Evolutionary conservation across 2,888 invertebrate genomes (phyloP).

Genomic region (Halocaridina rubra): DNA sequence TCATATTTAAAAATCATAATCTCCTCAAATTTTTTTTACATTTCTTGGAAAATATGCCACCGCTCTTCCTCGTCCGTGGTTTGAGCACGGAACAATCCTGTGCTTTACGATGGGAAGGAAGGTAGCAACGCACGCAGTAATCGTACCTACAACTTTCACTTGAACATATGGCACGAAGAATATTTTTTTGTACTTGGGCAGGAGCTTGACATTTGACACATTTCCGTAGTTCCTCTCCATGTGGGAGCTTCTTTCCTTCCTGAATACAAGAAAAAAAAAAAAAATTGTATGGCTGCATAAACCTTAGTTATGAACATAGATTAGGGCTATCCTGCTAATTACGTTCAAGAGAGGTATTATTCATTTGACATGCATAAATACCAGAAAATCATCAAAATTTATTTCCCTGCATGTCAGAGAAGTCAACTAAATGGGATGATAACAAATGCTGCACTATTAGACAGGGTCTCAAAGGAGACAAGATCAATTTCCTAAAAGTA

Average conservation of each 20-base stretch:
- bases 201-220: slow-evolving; percentile 41
- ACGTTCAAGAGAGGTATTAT: no score
- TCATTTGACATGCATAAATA: no score
- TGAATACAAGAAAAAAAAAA: neutral
- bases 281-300: no score
- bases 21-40: slow-evolving; percentile 40
- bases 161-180: slow-evolving; percentile 31
- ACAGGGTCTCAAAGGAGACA: no score
- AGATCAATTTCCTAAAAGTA: no score
- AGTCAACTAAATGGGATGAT: no score
- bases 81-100: slow-evolving; percentile 37
- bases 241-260: slow-evolving; percentile 26
- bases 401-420: no score
- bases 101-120: slow-evolving; percentile 9
- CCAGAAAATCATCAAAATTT: no score
- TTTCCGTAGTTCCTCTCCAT: slow-evolving; percentile 38
- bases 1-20: no score
- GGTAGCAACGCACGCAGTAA: slow-evolving; percentile 37
- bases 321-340: no score
- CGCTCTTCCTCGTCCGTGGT: slow-evolving; percentile 20
- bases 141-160: slow-evolving; percentile 17
- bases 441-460: no score
- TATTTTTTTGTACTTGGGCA: slow-evolving; percentile 4
- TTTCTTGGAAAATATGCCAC: slow-evolving; percentile 28
- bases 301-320: no score